phyloP scores from a whole-genome alignment of 2,113 vertebrate species.

The Menidia beryllina region DNA sequence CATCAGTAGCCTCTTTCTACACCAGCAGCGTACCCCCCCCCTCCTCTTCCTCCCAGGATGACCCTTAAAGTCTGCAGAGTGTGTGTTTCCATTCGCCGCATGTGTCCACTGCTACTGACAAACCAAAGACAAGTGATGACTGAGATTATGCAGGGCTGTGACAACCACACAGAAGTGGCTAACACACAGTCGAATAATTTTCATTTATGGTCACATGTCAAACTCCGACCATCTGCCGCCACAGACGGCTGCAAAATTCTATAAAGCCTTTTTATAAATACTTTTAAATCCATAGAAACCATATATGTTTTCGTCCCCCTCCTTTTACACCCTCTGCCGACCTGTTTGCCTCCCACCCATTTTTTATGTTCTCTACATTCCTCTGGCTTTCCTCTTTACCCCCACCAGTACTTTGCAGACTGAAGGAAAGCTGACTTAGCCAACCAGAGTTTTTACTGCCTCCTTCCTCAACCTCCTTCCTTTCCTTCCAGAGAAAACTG shows the following conservation, averaged over 20 bases:
- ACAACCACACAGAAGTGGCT: conserved; percentile 46
- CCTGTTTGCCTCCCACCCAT: conserved; percentile 45
- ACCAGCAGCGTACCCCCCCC: too few species aligned
- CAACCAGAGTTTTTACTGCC: conserved; percentile 80
- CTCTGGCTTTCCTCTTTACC: conserved; percentile 37
- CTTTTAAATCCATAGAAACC: conserved; percentile 59
- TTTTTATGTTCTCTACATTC: conserved; percentile 40
- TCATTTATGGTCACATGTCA: conserved; percentile 64
- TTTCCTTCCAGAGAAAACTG: conserved; percentile 83
- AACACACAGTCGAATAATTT: conserved; percentile 39
- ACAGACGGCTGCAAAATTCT: conserved; percentile 58
- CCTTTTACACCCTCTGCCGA: conserved; percentile 52
- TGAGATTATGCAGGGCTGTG: conserved; percentile 73
- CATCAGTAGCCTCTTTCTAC: conserved; percentile 43
- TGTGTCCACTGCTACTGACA: conserved; percentile 76
- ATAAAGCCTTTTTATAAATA: conserved; percentile 68
- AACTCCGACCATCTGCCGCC: conserved; percentile 59
- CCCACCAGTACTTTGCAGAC: conserved; percentile 57
- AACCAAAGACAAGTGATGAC: conserved; percentile 73
- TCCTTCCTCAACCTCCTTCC: conserved; percentile 50
- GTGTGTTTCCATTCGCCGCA: conserved; percentile 52
- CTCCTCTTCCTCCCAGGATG: conserved; percentile 38
- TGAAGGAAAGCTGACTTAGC: conserved; percentile 81
- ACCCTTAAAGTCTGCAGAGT: conserved; percentile 46
- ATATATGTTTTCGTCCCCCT: conserved; percentile 48